Evolutionary conservation across 2,797 vertebrate species (phyloP).

Genomic region (Argya squamiceps): DNA sequence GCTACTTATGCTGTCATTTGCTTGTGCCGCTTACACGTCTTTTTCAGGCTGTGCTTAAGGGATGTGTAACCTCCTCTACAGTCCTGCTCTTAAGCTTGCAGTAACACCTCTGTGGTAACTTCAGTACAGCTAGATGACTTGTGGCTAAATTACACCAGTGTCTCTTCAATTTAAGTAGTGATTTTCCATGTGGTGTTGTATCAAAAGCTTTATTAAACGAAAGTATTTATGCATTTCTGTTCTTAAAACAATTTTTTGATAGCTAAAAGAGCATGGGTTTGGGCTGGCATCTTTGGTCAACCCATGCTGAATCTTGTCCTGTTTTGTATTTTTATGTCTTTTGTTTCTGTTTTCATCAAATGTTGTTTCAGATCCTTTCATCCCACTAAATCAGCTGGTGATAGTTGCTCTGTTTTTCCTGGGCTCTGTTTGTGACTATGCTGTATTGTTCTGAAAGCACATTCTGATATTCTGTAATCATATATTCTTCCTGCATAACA

Average conservation of each 20-base stretch:
- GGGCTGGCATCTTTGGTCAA: not conserved
- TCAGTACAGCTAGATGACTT: not conserved
- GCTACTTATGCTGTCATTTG: not conserved
- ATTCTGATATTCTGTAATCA: not conserved
- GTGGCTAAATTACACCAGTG: not conserved
- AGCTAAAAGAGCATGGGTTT: not conserved
- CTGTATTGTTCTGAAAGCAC: not conserved
- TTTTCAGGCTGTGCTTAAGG: not conserved
- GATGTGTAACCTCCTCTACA: not conserved
- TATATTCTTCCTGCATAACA: not conserved
- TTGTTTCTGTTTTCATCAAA: not conserved
- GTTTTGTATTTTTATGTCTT: not conserved
- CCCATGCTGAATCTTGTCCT: not conserved
- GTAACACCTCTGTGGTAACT: not conserved
- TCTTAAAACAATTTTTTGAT: not conserved
- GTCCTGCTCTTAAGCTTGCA: not conserved
- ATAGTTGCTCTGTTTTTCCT: not conserved
- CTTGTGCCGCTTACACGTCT: not conserved
- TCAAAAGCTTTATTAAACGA: not conserved
- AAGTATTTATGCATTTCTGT: not conserved
- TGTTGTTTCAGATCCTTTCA: not conserved
- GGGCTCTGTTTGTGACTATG: not conserved
- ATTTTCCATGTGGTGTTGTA: not conserved
- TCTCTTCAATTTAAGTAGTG: not conserved
- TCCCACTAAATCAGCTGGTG: not conserved